Evolutionary conservation across 1,140 invertebrate genomes (phyloP).

Genomic region (Hyphantria cunea): DNA sequence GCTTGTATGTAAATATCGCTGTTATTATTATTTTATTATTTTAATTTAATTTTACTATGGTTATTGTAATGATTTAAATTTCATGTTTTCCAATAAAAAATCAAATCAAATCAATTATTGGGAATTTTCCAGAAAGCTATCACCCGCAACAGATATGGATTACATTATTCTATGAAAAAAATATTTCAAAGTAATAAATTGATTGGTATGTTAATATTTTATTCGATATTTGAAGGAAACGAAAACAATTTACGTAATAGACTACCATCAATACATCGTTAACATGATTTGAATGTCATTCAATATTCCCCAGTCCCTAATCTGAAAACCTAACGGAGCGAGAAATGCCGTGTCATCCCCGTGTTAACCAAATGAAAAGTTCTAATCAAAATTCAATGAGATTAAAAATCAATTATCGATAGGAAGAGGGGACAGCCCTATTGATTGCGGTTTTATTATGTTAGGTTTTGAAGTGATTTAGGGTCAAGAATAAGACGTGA

Average conservation of each 20-base stretch:
- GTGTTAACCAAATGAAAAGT: slow-evolving; percentile 39
- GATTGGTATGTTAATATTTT: too few relatives aligned
- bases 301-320: background rate
- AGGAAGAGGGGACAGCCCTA: slow-evolving; percentile 31
- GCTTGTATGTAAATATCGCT: too few relatives aligned
- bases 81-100: too few relatives aligned
- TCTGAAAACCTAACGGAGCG: slow-evolving; percentile 17
- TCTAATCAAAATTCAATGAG: slow-evolving; percentile 44
- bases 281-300: slow-evolving; percentile 1
- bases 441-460: slow-evolving; percentile 4
- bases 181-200: too few relatives aligned
- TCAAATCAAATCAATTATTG: too few relatives aligned
- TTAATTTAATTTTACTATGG: too few relatives aligned
- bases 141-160: too few relatives aligned
- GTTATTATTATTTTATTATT: too few relatives aligned
- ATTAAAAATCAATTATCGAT: slow-evolving; percentile 51
- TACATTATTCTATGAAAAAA: too few relatives aligned
- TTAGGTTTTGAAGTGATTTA: slow-evolving; percentile 1
- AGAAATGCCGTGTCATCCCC: slow-evolving; percentile 30
- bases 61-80: too few relatives aligned
- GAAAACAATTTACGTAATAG: too few relatives aligned
- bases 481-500: background rate
- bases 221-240: background rate
- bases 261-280: background rate
- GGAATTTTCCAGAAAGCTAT: too few relatives aligned